Evolutionary conservation across 2,888 invertebrate genomes (phyloP), one percentile per base, ranked within the genome.

Genomic region (Tenthredo amoena): DNA sequence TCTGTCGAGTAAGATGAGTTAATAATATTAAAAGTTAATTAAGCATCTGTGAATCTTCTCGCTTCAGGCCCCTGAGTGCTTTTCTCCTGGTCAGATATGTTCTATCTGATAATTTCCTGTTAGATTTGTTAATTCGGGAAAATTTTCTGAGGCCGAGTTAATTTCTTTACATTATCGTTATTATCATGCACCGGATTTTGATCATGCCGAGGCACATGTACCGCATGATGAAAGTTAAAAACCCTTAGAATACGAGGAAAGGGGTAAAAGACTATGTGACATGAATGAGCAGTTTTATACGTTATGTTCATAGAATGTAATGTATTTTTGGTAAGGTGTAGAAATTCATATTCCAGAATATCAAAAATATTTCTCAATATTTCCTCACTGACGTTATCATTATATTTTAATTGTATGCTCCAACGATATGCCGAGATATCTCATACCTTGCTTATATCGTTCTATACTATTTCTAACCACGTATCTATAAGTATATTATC

Each of bases 141-240:
- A 43, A 15, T 43, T 21, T 74, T 74, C 2, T 0, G 18, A 55
- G 18, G 7, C 31, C n/a, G 55, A 77, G 50, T 77, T 77, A 77
- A 77, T 77, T 55, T 47, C 31, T 77, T 50, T 18, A 77, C 6
- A 50, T n/a, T 43, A 40, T n/a, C 47, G 12, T 47, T 31, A 34
- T 4, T 34, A 55, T 55, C 50, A 77, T 55, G 77, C 55, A 77
- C 50, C 10, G 15, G 18, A 7, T 77, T 77, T 55, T 12, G 9
- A 77, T 77, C 77, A 77, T 77, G 77, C 77, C 31, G 12, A 31
- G 34, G n/a, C 47, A 74, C 74, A 43, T 37, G 5, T 40, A 74
- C 21, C 74, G 31, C 34, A 26, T 26, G 62, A 26, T 62, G 4
- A 21, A 18, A 34, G 37, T 71, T 55, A 2, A 0, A 55, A n/a